Conservation (phyloP, 2,888 invertebrate genomes). For the Patella depressa region DNA sequence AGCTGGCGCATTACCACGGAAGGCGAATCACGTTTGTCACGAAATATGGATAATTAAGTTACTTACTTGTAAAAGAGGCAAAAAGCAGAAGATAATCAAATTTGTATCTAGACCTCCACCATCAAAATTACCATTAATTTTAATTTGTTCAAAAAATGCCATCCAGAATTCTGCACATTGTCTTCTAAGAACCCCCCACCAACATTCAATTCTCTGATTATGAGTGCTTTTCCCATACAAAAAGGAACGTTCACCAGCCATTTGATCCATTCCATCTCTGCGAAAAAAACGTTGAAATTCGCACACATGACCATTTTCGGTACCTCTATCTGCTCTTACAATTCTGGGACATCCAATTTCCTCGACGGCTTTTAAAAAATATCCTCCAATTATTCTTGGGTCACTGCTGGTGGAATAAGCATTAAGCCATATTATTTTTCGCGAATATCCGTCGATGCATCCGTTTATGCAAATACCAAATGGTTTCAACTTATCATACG, state of each 20-base stretch:
- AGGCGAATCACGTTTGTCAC: background rate
- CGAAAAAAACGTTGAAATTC: conserved; percentile 6
- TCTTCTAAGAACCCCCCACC: background rate
- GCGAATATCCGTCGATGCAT: conserved; percentile 25
- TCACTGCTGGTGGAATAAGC: conserved; percentile 1
- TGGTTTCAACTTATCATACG: conserved; percentile 33
- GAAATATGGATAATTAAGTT: background rate
- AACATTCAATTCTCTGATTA: conserved; percentile 15
- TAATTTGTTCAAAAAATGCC: background rate
- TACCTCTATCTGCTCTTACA: background rate
- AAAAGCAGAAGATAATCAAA: conserved; percentile 3
- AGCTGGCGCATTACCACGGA: background rate
- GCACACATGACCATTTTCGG: background rate
- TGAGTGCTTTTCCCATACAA: background rate
- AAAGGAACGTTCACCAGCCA: background rate
- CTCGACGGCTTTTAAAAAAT: background rate
- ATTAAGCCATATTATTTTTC: background rate
- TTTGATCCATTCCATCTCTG: conserved; percentile 1
- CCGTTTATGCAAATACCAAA: conserved; percentile 33
- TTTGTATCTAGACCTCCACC: background rate
- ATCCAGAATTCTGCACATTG: conserved; percentile 1
- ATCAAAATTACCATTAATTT: background rate
- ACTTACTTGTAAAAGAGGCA: background rate
- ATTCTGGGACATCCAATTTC: conserved; percentile 1
- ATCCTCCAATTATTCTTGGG: background rate